These are phyloP conservation scores for Botia kubotai DNA, from an alignment of 2,797 vertebrate genomes.

Conservation along the genomic window DNA sequence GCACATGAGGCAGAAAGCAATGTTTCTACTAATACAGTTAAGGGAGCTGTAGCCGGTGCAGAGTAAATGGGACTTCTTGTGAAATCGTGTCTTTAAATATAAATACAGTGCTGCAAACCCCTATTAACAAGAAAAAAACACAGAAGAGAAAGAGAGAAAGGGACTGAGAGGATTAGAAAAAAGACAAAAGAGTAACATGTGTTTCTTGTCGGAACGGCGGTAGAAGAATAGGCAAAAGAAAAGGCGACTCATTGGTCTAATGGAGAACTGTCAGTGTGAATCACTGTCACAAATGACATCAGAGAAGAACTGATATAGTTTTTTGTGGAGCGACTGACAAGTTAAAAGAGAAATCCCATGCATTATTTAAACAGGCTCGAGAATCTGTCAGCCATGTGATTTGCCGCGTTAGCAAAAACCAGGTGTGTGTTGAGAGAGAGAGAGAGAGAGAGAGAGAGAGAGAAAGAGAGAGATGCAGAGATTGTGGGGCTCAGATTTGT, in stretches of 20 bases:
- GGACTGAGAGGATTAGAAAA: not conserved
- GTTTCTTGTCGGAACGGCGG: constrained; percentile 80
- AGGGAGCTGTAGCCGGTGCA: not conserved
- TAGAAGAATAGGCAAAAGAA: constrained; percentile 77
- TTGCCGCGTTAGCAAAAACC: constrained; percentile 85
- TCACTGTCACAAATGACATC: constrained; percentile 82
- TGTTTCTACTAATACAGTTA: constrained; percentile 33
- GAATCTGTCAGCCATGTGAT: constrained; percentile 83
- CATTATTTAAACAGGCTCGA: constrained; percentile 86
- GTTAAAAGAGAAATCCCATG: constrained; percentile 86
- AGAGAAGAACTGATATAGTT: constrained; percentile 83
- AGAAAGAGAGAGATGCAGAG: constrained; percentile 25
- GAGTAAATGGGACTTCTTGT: constrained; percentile 11
- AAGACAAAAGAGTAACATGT: constrained; percentile 65
- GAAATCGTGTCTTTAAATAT: constrained; percentile 64
- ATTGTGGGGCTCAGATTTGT: constrained; percentile 70
- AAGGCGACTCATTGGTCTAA: constrained; percentile 84
- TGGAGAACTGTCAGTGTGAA: constrained; percentile 85
- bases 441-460: constrained; percentile 34
- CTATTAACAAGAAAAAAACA: constrained; percentile 72
- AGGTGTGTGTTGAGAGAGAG: constrained; percentile 63
- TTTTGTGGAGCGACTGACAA: constrained; percentile 77
- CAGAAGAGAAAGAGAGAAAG: not conserved
- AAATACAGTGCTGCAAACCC: constrained; percentile 59
- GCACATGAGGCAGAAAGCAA: not conserved